Conservation (phyloP, 2,797 vertebrate genomes). For the Intellagama lesueurii region DNA sequence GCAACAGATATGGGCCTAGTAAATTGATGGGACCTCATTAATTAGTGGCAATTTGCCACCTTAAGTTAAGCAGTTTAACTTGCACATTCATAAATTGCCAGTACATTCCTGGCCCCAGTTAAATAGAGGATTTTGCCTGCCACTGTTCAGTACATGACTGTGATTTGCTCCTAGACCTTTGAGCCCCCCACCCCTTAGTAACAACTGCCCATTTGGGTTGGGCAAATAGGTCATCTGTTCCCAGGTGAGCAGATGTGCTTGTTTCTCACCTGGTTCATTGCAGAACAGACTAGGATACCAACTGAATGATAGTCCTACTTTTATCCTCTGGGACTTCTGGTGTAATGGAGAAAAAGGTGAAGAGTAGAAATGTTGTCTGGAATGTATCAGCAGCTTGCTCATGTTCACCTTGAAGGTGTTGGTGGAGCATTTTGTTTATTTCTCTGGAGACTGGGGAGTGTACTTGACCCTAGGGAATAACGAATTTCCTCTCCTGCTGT, state of each 20-base stretch:
- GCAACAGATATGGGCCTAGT: too few species aligned
- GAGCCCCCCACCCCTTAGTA: neutral
- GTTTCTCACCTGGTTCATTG: neutral
- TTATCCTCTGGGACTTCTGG: neutral
- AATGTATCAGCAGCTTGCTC: neutral
- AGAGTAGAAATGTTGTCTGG: neutral
- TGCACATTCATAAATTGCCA: too few species aligned
- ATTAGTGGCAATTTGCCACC: too few species aligned
- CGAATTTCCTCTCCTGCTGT: neutral
- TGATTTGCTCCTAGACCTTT: neutral
- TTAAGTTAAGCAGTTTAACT: too few species aligned
- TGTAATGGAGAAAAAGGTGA: neutral
- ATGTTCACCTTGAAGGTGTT: neutral
- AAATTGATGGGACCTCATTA: too few species aligned
- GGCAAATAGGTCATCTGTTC: neutral
- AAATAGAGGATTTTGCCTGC: neutral
- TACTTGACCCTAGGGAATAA: neutral
- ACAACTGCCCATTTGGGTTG: neutral
- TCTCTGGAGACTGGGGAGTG: neutral
- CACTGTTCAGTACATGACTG: neutral
- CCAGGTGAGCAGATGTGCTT: neutral
- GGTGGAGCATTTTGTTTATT: neutral
- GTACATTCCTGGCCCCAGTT: too few species aligned
- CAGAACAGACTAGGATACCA: neutral
- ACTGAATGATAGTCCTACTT: neutral